Evolutionary conservation across 2,113 vertebrate species (phyloP), one percentile per base, ranked within the genome.

Genomic region (Verasper variegatus): DNA sequence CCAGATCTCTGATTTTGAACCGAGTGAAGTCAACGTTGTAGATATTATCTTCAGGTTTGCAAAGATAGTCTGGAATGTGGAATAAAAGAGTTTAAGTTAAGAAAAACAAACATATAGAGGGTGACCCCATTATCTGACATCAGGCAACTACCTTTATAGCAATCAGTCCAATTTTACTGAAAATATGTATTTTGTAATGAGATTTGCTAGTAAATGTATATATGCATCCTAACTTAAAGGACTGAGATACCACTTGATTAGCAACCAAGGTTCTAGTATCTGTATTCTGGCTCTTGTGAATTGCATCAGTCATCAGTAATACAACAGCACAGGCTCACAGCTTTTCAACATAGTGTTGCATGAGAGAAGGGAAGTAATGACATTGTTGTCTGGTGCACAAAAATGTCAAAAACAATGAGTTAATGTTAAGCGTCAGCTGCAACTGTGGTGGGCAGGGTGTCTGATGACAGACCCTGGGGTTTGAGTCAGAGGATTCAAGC

Each of bases 1-100:
- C 98, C 78, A 99, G 92, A 88, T 99, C 98, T 82, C 98, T 93
- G 81, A 99, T 99, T 94, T 98, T 99, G 91, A 99, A 99, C 59
- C 98, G 96, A 4, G 97, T 99, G 73, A 99, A 99, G 85, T 99
- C 98, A 72, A 99, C 96, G 81, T 95, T 96, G 92, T 95, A 99
- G 86, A 99, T 80, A 26, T 99, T 99, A 92, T 99, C 98, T 74
- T 99, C 98, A 0, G 95, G 97, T 91, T 95, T 98, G 90, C 98
- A 99, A 35, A 99, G 93, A 88, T 99, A 99, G 91, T 96, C 98
- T 99, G 71, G 0, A 81, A 85, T 1, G 15, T 40, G 20, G 23
- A 74, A 6, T 35, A 10, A 5, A 3, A 2, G 12, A 55, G 18
- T 59, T 35, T 0, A 40, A 47, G 5, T 59, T 56, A 24, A 62